Base-by-base conservation (phyloP, 1,140 invertebrate species). In the Dendrolimus kikuchii region DNA sequence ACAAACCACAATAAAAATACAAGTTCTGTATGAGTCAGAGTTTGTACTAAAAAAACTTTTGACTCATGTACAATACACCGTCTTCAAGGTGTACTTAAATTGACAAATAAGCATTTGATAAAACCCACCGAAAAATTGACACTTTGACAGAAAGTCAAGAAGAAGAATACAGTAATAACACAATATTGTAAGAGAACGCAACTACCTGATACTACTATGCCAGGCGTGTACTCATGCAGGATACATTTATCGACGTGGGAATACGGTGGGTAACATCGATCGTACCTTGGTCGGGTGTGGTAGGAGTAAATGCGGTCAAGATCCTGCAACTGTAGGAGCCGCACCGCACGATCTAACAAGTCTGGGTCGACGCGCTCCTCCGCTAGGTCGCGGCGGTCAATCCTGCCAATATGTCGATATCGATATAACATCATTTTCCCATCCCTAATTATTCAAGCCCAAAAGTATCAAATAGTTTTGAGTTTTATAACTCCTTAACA, bases 281-380 rank as follows among this genome's bases (percentile, higher is more conserved):
- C 82, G 80, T 88, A 88, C 86, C 86, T 88, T 85, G 86, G 86
- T 78, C 86, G 82, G 53, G 74, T 84, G 77, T 87, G 82, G 76
- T 86, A 86, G 80, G 83, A 83, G 83, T 88, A 86, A 74, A 83
- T 75, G 77, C 77, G 80, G 77, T 88, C 83, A 68, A 86, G 79
- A 61, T 81, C 83, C 71, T 86, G 79, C 60, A 88, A 78, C 68
- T 85, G 81, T 23, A 86, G 80, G 45, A 88, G 83, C 60, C 83
- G 70, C 65, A 88, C 76, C 51, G 86, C 86, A 55, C 83, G 81
- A 60, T 86, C 78, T 84, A 86, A 80, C 68, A 77, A 71, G 68
- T 81, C 74, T 66, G 81, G 78, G 63, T 79, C 82, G 68, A 80
- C 68, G 38, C 70, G 67, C 53, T 77, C 82, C 53, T 69, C 80